These are phyloP conservation scores for Trilocha varians DNA, from an alignment of 2,888 invertebrate species.

Conservation along the genomic window DNA sequence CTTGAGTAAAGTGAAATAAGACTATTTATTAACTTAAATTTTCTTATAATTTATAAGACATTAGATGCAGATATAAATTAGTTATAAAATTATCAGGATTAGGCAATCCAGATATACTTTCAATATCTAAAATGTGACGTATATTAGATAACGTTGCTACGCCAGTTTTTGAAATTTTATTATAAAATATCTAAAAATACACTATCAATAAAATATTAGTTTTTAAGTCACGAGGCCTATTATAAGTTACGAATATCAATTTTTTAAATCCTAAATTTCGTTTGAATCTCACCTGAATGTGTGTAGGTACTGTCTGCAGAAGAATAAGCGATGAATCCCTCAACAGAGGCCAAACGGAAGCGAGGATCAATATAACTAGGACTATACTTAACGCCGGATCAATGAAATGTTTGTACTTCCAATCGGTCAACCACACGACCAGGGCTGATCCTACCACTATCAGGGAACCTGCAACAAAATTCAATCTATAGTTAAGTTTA, in stretches of 20 bases:
- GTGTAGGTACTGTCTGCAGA: conserved; percentile 98
- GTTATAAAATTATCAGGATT: no score
- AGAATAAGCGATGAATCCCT: conserved; percentile 95
- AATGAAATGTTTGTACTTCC: conserved; percentile 88
- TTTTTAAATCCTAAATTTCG: neutral
- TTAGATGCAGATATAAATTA: no score
- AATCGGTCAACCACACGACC: conserved; percentile 85
- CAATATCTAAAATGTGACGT: no score
- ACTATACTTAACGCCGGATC: conserved; percentile 95
- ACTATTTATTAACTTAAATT: no score
- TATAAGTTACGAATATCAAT: neutral
- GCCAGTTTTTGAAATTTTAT: no score
- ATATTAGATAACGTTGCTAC: no score
- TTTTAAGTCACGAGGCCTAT: no score
- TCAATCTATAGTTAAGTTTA: neutral
- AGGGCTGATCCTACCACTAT: conserved; percentile 91
- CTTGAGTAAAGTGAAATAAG: no score
- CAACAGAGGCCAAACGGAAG: conserved; percentile 92
- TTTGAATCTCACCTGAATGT: conserved; percentile 80
- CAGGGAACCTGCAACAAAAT: conserved; percentile 81
- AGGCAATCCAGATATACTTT: no score
- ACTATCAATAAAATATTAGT: no score
- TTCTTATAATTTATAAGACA: no score
- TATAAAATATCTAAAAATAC: no score
- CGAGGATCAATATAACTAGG: conserved; percentile 88